Base-by-base conservation (phyloP, 2,888 invertebrate genomes). In the Agrotis puta region DNA sequence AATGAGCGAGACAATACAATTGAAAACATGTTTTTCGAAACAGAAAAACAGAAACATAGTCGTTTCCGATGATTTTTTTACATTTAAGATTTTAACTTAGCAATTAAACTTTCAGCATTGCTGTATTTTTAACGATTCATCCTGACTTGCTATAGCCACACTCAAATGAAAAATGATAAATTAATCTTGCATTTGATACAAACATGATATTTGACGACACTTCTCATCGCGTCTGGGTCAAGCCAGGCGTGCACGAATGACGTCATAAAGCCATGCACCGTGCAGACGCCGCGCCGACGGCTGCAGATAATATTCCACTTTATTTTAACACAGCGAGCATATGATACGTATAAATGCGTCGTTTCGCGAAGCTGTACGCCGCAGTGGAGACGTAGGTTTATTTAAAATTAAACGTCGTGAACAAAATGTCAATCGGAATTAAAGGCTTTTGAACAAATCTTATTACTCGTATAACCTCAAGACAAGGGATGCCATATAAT, bases 251-350 rank as follows among this genome's bases (percentile, higher is more conserved):
- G 53, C 48, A 27, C n/a, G 33, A 24, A 68, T 81, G 81, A 81
- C 67, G 53, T 81, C 81, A 66, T 76, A 77, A 81, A 76, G 24
- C 62, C 62, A 3, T 50, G 77, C 77, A 47, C 56, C 61, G 50
- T 63, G 27, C 68, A 58, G 22, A 67, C 72, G 54, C 2, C 14
- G 7, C 39, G 64, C n/a, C 56, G 75, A 48, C 77, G 58, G 81
- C 77, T 81, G 77, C 48, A 57, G 69, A 77, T 81, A 77, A 77
- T 81, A 81, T 58, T 81, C 24, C 14, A 68, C 69, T 81, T 77
- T 68, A 77, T 77, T 77, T 81, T 81, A 76, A 67, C 50, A 48
- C 24, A 66, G 62, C 61, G 43, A 48, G n/a, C 57, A 47, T 50
- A 59, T 48, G 74, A 47, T 45, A 72, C 43, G 64, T 64, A 79